Evolutionary conservation across 1,140 invertebrate species (phyloP).

Genomic region (Anadara kagoshimensis): DNA sequence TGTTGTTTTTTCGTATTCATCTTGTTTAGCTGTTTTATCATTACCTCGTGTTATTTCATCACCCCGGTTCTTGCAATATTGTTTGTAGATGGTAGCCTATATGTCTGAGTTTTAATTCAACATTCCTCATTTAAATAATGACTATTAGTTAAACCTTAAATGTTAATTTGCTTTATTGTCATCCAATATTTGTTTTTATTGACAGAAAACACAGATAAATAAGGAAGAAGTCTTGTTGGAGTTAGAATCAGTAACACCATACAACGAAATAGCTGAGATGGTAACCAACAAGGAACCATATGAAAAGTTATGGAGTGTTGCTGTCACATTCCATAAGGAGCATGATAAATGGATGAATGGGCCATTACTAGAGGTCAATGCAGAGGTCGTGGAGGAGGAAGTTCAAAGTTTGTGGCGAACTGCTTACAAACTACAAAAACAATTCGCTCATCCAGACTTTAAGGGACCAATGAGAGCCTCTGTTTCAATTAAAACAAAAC

Average conservation of each 20-base stretch:
- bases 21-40: too few species aligned
- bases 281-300: constrained; percentile 87
- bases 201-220: constrained; percentile 71
- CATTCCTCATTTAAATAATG: too few species aligned
- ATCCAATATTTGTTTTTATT: constrained; percentile 1
- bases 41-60: too few species aligned
- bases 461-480: constrained; percentile 68
- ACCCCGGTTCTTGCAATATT: too few species aligned
- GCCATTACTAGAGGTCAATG: constrained; percentile 86
- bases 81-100: too few species aligned
- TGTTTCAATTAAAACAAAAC: constrained; percentile 77
- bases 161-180: not conserved
- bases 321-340: constrained; percentile 87
- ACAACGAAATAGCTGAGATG: constrained; percentile 84
- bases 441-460: constrained; percentile 69
- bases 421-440: constrained; percentile 73
- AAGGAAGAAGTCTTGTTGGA: constrained; percentile 90
- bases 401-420: constrained; percentile 72
- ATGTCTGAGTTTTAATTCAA: too few species aligned
- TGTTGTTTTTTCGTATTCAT: too few species aligned
- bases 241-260: constrained; percentile 87
- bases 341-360: constrained; percentile 81
- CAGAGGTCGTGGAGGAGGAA: constrained; percentile 85
- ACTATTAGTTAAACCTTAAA: not conserved
- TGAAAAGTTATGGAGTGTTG: constrained; percentile 92